phyloP scores from a whole-genome alignment of 2,888 invertebrate genomes.

The Acrobasis consociella region DNA sequence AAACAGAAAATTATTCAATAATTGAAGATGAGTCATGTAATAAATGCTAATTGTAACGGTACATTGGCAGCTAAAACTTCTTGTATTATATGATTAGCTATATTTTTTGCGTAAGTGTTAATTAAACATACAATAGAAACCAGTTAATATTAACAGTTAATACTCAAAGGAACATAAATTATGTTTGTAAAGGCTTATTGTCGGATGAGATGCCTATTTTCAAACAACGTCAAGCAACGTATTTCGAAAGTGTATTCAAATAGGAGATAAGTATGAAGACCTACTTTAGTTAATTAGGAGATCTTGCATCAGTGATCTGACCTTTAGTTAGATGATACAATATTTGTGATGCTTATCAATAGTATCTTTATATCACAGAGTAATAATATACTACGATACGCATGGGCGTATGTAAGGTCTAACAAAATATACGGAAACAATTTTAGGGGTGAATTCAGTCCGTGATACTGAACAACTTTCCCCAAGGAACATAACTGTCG shows the following conservation, averaged over 20 bases:
- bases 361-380: too few species aligned
- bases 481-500: too few species aligned
- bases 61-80: too few species aligned
- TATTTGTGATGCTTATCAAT: neutral
- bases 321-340: neutral
- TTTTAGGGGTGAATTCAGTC: too few species aligned
- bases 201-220: neutral
- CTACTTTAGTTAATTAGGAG: constrained; percentile 10
- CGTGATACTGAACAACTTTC: too few species aligned
- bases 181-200: neutral
- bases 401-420: neutral
- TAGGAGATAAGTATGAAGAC: neutral
- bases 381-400: too few species aligned
- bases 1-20: too few species aligned
- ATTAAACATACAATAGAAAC: neutral
- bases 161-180: neutral
- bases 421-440: too few species aligned
- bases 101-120: neutral
- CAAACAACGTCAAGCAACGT: constrained; percentile 4
- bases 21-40: too few species aligned
- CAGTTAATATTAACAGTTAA: neutral
- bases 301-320: constrained; percentile 16
- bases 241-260: constrained; percentile 10
- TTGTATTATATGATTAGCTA: too few species aligned
- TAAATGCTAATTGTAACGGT: too few species aligned